Base-by-base conservation (phyloP, 2,888 invertebrate genomes). In the Limenitis camilla region DNA sequence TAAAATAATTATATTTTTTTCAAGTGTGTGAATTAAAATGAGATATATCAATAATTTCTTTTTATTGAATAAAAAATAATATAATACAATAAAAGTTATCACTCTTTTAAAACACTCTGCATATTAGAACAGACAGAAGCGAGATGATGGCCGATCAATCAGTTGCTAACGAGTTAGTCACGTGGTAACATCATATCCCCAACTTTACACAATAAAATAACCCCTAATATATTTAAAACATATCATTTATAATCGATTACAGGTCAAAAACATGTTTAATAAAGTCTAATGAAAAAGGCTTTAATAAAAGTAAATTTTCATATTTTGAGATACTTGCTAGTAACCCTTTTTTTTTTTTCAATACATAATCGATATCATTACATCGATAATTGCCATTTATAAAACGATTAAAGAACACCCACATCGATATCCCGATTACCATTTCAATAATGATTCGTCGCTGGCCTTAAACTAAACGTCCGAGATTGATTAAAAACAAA, bases 131-230 rank as follows among this genome's bases (percentile, higher is more conserved):
- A 58, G 67, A 65, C 67, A 71, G 72, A 66, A 74, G 68, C 71
- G 71, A 58, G 64, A 63, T 75, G 79, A 79, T 71, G 72, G 76
- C 71, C 83, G 80, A 86, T 86, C 84, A 84, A 85, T 86, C 85
- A 85, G 81, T 56, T 71, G 77, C 74, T 85, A 86, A 86, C 86
- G 83, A 86, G 85, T 61, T 67, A 71, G 68, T 73, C 75, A 77
- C 75, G 74, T 74, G 75, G 71, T 63, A 66, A 71, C 50, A 53
- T 38, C 52, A 41, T 53, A 52, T 50, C 53, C 54, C 53, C 56
- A 55, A 56, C 53, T 49, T 49, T 36, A 41, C 42, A 41, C 41
- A 11, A 48, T 31, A 44, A 30, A 40, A 44, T 35, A 45, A 36
- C 35, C 36, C 36, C 30, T 9, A 9, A 36, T 44, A 36, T 19